These are phyloP conservation scores for Xylota sylvarum DNA, from an alignment of 2,888 invertebrate species.

Conservation along the genomic window DNA sequence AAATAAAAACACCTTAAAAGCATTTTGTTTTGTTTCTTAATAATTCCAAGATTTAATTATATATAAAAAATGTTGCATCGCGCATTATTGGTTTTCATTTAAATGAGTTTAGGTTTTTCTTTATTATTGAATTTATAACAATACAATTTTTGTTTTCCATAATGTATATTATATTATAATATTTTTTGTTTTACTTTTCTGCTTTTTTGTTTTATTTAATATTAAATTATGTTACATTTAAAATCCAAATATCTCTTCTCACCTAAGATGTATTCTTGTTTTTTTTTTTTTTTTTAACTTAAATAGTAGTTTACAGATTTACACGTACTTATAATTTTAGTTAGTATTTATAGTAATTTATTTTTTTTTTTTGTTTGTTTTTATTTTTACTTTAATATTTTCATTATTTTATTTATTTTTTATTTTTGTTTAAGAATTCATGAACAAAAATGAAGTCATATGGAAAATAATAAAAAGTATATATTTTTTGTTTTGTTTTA, in stretches of 20 bases:
- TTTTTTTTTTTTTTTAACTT: constrained; percentile 57
- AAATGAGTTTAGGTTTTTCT: constrained; percentile 76
- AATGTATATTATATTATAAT: constrained; percentile 69
- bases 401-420: constrained; percentile 48
- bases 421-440: constrained; percentile 25
- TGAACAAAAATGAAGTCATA: constrained; percentile 19
- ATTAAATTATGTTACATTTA: constrained; percentile 76
- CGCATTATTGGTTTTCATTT: constrained; percentile 67
- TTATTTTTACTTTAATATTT: constrained; percentile 53
- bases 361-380: constrained; percentile 20
- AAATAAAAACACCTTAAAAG: constrained; percentile 72
- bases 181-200: constrained; percentile 38
- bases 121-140: constrained; percentile 77
- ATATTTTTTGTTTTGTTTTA: constrained; percentile 42
- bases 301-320: constrained; percentile 77
- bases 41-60: constrained; percentile 64
- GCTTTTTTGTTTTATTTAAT: constrained; percentile 33
- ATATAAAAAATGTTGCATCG: constrained; percentile 75
- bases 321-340: constrained; percentile 72
- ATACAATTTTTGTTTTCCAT: constrained; percentile 72
- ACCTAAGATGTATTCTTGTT: constrained; percentile 48
- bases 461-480: constrained; percentile 23
- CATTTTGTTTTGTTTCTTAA: constrained; percentile 69
- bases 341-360: constrained; percentile 73
- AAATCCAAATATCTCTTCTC: constrained; percentile 73